phyloP scores from a whole-genome alignment of 2,888 invertebrate genomes.

The Lithophane semibrunnea region DNA sequence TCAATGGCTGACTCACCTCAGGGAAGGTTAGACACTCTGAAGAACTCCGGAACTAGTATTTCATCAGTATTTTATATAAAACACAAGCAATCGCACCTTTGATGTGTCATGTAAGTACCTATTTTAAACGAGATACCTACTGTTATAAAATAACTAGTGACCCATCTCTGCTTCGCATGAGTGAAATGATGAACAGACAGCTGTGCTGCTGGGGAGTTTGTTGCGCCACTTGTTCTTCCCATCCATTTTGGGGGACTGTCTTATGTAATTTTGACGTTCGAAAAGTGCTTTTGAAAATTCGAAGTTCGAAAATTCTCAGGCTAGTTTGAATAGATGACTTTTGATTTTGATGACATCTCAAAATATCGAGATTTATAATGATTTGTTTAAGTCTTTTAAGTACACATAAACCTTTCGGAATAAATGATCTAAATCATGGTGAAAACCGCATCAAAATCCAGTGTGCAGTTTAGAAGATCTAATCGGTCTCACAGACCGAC shows the following conservation, averaged over 20 bases:
- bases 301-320: no score
- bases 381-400: no score
- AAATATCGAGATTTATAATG: not conserved
- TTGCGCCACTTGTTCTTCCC: no score
- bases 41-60: conserved; percentile 17
- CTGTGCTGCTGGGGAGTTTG: no score
- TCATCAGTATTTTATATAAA: conserved; percentile 36
- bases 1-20: conserved; percentile 37
- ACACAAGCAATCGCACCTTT: not conserved
- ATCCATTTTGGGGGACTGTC: no score
- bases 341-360: not conserved
- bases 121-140: not conserved
- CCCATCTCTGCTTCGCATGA: not conserved
- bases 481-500: no score
- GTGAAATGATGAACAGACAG: not conserved
- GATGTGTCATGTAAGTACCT: conserved; percentile 33
- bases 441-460: no score
- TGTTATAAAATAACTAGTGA: not conserved
- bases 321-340: no score
- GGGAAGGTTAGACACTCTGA: conserved; percentile 20
- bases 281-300: no score
- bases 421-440: no score
- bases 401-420: not conserved
- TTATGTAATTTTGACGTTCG: no score
- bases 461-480: no score